Evolutionary conservation across 2,113 vertebrate species (phyloP).

Genomic region (Crotalus horridus): DNA sequence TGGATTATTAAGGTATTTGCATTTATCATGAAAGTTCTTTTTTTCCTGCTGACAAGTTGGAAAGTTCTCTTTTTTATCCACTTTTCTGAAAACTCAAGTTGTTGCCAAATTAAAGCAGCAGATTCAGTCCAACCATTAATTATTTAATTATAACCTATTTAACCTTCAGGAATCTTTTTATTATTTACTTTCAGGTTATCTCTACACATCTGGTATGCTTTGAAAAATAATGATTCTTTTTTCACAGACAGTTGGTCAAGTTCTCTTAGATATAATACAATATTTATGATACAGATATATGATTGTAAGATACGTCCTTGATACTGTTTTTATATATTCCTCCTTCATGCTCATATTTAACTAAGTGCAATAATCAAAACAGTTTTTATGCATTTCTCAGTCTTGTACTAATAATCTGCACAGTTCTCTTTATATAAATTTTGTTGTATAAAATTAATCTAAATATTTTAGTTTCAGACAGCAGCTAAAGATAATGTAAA

Average conservation of each 20-base stretch:
- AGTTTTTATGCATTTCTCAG: conserved; percentile 24
- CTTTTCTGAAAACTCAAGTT: conserved; percentile 14
- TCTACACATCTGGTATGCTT: conserved; percentile 39
- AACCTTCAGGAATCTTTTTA: conserved; percentile 37
- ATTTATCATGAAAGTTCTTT: conserved; percentile 69
- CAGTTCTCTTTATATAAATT: not conserved
- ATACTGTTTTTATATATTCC: conserved; percentile 48
- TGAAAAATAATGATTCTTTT: not conserved
- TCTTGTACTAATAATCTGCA: conserved; percentile 24
- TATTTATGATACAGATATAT: conserved; percentile 17
- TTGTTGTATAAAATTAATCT: conserved; percentile 38
- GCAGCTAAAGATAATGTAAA: conserved; percentile 51
- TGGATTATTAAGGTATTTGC: conserved; percentile 71
- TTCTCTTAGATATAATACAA: conserved; percentile 21
- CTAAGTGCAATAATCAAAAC: conserved; percentile 44
- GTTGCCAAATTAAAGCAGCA: conserved; percentile 2
- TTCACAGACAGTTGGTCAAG: not conserved
- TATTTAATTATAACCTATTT: conserved; percentile 14
- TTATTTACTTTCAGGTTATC: not conserved
- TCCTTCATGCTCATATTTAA: conserved; percentile 20
- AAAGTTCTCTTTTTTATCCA: not conserved
- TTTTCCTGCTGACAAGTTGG: conserved; percentile 56
- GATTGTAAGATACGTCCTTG: conserved; percentile 49
- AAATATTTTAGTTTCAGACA: conserved; percentile 23
- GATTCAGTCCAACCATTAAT: not conserved